phyloP scores from a whole-genome alignment of 2,888 invertebrate genomes.

The Epinotia bilunana region DNA sequence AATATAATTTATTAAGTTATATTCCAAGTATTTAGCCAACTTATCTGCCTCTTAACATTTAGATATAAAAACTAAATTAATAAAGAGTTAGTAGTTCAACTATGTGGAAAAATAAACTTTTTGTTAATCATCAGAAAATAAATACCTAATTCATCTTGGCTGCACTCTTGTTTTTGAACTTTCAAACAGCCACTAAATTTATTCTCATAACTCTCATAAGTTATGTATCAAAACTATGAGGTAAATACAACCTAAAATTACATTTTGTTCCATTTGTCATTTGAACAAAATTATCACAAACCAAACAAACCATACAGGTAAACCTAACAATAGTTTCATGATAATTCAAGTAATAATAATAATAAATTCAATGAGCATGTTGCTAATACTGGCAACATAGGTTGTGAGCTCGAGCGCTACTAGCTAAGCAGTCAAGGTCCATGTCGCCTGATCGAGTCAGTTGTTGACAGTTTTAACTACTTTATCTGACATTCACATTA shows the following conservation, averaged over 20 bases:
- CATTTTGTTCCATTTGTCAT: slow-evolving; percentile 44
- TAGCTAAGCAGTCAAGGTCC: neutral
- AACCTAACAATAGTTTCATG: slow-evolving; percentile 27
- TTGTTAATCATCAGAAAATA: slow-evolving; percentile 51
- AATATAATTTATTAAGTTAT: slow-evolving; percentile 29
- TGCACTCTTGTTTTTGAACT: slow-evolving; percentile 33
- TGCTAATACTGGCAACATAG: slow-evolving; percentile 5
- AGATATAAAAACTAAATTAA: slow-evolving; percentile 58
- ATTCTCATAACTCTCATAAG: slow-evolving; percentile 32
- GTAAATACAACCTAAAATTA: slow-evolving; percentile 37
- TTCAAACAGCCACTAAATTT: slow-evolving; percentile 28
- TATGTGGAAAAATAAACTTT: slow-evolving; percentile 55
- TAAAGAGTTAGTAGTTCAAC: slow-evolving; percentile 75
- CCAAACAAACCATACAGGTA: slow-evolving; percentile 34
- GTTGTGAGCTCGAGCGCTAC: neutral
- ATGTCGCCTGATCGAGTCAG: neutral
- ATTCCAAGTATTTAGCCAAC: slow-evolving; percentile 56
- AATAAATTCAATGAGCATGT: slow-evolving; percentile 35
- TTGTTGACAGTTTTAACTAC: neutral
- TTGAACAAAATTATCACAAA: slow-evolving; percentile 46
- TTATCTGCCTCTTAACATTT: slow-evolving; percentile 76
- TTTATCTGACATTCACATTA: neutral
- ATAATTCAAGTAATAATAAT: neutral
- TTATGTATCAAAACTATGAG: slow-evolving; percentile 30
- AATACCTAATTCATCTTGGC: slow-evolving; percentile 45